Evolutionary conservation across 2,113 vertebrate species (phyloP).

Genomic region (Equus quagga): DNA sequence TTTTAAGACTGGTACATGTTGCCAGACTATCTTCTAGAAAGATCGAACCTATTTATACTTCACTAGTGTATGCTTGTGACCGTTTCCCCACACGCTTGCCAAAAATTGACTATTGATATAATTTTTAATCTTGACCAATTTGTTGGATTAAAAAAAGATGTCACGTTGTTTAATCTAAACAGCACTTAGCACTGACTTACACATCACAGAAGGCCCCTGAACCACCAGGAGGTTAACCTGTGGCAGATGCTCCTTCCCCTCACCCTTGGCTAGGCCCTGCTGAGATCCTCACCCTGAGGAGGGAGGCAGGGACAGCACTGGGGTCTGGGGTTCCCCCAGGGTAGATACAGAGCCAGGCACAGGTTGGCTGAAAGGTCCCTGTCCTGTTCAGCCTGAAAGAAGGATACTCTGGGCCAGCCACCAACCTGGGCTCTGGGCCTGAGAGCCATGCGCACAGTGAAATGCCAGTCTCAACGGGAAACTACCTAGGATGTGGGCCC

Average conservation of each 20-base stretch:
- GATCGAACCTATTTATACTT: neutral
- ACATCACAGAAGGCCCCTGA: neutral
- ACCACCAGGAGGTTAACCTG: neutral
- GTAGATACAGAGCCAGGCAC: neutral
- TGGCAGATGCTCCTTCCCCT: neutral
- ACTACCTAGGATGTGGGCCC: neutral
- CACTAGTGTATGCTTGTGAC: neutral
- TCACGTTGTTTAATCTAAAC: neutral
- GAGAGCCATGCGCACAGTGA: neutral
- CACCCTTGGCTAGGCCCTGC: neutral
- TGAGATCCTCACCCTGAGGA: neutral
- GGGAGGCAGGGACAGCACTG: neutral
- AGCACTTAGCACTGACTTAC: neutral
- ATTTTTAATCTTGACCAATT: neutral
- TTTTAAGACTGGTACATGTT: neutral
- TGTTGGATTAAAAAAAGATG: conserved; percentile 1
- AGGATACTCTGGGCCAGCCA: neutral
- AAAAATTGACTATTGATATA: neutral
- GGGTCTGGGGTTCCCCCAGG: neutral
- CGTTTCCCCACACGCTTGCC: neutral
- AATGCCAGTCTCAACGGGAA: neutral
- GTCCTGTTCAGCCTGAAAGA: neutral
- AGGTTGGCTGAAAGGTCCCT: neutral
- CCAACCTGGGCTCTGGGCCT: neutral
- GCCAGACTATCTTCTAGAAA: neutral